Conservation (phyloP, 2,113 vertebrate genomes). For the Rhinogobius similis region DNA sequence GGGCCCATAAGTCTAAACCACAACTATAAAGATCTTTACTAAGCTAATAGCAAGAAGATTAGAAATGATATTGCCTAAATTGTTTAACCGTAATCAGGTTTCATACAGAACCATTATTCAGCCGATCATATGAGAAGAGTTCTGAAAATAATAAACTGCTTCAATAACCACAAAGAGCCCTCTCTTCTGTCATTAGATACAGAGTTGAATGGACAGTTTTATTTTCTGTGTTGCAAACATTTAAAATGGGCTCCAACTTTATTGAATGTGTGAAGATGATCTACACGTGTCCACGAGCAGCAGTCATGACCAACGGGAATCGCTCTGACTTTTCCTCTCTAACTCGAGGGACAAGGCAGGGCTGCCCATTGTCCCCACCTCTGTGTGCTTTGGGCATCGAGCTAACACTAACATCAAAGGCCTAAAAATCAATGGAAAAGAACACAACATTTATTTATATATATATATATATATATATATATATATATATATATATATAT, state of each 20-base stretch:
- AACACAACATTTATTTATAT: background rate
- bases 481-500: too few relatives aligned
- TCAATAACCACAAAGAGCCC: background rate
- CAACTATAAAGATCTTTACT: background rate
- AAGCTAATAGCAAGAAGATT: background rate
- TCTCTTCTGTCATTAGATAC: background rate
- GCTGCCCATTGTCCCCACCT: background rate
- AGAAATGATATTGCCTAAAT: background rate
- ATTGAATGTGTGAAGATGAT: background rate
- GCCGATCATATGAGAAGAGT: too few relatives aligned
- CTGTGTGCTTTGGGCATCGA: background rate
- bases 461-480: too few relatives aligned
- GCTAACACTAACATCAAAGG: background rate
- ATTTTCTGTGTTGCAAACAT: background rate
- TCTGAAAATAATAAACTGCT: too few relatives aligned
- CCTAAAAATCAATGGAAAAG: background rate
- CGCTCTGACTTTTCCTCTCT: background rate
- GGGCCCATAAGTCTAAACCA: too few relatives aligned
- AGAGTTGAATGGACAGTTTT: background rate
- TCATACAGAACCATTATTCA: too few relatives aligned
- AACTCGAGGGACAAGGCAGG: background rate
- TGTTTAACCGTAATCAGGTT: background rate
- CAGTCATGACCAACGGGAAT: background rate
- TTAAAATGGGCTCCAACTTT: background rate
- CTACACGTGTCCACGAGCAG: background rate